Evolutionary conservation across 2,113 vertebrate species (phyloP).

Genomic region (Chaetops frenatus): DNA sequence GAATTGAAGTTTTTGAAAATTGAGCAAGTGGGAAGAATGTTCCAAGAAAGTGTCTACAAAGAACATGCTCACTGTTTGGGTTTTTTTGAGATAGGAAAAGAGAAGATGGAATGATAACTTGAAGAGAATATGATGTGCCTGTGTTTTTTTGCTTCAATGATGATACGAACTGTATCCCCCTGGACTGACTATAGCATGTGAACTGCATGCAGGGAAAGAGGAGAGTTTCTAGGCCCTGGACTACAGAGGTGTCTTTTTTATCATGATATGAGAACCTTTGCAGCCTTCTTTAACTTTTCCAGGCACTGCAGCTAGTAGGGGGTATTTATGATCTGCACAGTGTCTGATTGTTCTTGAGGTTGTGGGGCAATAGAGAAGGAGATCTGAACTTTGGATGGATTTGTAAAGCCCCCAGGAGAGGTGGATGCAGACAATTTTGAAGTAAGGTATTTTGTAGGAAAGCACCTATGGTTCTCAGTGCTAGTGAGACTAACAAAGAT

Average conservation of each 20-base stretch:
- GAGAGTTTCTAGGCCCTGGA: neutral
- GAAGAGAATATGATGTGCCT: neutral
- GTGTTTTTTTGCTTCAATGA: neutral
- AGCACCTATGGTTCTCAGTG: neutral
- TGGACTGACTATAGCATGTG: neutral
- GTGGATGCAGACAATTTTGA: neutral
- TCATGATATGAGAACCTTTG: neutral
- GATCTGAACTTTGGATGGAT: neutral
- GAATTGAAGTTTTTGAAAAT: neutral
- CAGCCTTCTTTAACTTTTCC: neutral
- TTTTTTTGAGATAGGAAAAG: neutral
- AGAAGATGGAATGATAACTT: neutral
- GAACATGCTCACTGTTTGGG: rapidly evolving
- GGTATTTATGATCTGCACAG: neutral
- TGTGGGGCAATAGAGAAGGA: neutral
- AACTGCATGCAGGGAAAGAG: neutral
- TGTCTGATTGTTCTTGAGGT: neutral
- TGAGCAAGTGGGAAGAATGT: neutral
- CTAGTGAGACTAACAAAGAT: neutral
- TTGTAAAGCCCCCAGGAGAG: neutral
- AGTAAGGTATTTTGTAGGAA: neutral
- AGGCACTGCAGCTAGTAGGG: neutral
- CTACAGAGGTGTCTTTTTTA: constrained; percentile 2
- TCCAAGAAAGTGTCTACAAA: neutral
- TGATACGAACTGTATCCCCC: neutral